These are phyloP conservation scores for Alces alces DNA, from an alignment of 2,113 vertebrate genomes.

Conservation along the genomic window DNA sequence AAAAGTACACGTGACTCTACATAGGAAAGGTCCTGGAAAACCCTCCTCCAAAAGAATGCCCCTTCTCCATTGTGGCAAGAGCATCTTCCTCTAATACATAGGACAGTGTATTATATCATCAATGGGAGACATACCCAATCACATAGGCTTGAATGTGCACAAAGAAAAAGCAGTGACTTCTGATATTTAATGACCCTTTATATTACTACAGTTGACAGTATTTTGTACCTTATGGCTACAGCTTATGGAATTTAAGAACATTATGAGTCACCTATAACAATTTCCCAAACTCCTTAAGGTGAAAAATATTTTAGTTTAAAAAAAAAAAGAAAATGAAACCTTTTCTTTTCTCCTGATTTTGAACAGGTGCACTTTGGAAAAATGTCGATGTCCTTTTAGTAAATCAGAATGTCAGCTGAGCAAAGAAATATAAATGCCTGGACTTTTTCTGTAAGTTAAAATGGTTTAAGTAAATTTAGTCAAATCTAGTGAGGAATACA, in stretches of 20 bases:
- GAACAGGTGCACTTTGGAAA: slow-evolving; percentile 77
- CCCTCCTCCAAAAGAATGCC: not conserved
- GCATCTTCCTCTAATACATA: not conserved
- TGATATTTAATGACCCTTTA: not conserved
- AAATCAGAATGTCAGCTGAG: slow-evolving; percentile 82
- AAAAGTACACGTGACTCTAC: not conserved
- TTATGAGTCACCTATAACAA: slow-evolving; percentile 52
- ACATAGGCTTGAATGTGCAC: not conserved
- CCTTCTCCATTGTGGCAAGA: too few species aligned
- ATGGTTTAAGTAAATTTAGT: slow-evolving; percentile 84
- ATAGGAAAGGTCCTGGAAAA: not conserved
- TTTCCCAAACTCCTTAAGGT: slow-evolving; percentile 46
- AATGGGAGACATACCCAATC: not conserved
- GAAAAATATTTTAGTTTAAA: slow-evolving; percentile 35
- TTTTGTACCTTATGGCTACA: not conserved
- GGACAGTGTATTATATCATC: not conserved
- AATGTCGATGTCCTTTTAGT: slow-evolving; percentile 80
- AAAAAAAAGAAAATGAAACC: slow-evolving; percentile 58
- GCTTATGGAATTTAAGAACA: slow-evolving; percentile 24
- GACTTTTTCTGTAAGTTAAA: slow-evolving; percentile 83
- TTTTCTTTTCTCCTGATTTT: slow-evolving; percentile 78
- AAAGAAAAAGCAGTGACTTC: not conserved
- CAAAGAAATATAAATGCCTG: slow-evolving; percentile 66
- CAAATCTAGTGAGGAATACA: slow-evolving; percentile 79
- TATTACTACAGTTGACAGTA: not conserved